Base-by-base conservation (phyloP, 2,888 invertebrate species). In the Cabera pusaria region DNA sequence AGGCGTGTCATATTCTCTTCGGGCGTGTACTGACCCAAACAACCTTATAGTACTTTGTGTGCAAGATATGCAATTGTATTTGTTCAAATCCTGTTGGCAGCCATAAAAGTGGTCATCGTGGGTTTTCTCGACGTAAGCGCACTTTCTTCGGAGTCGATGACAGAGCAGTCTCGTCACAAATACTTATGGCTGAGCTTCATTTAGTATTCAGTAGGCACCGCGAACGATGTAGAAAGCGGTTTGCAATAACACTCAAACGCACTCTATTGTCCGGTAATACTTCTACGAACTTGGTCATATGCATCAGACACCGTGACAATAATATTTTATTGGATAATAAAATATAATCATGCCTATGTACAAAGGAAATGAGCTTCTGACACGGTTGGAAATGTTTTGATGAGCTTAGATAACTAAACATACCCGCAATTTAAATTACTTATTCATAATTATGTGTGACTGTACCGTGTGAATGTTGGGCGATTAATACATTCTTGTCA, bases 211-310 rank as follows among this genome's bases (percentile, higher is more conserved):
- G 60, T 54, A 56, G 54, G 72, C 72, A 71, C 49, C 52, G 60
- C 60, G 2, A 8, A 25, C 35, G 31, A 66, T 73, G 82, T 87
- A 87, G 88, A 88, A 88, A 88, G 87, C 86, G 71, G 79, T 85
- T 87, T 84, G 84, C 77, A 83, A 85, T 84, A 85, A 76, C 69
- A 70, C 14, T 2, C 72, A 72, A 73, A 77, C 76, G 72, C 72
- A 76, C 66, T 66, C 75, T 64, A 78, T 85, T 86, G 86, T 85
- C 76, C 77, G 71, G 75, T 84, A 80, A 85, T 86, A 80, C 82
- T 88, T 87, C 87, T 76, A 75, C 80, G 87, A 87, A 87, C 65
- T 68, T 56, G 57, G 71, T 73, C 71, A 73, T 77, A 81, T 81
- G 73, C 75, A 76, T 74, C 74, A 72, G 67, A 63, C 68, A 56